Conservation (phyloP, 2,888 invertebrate genomes). For the Fragum whitleyi region DNA sequence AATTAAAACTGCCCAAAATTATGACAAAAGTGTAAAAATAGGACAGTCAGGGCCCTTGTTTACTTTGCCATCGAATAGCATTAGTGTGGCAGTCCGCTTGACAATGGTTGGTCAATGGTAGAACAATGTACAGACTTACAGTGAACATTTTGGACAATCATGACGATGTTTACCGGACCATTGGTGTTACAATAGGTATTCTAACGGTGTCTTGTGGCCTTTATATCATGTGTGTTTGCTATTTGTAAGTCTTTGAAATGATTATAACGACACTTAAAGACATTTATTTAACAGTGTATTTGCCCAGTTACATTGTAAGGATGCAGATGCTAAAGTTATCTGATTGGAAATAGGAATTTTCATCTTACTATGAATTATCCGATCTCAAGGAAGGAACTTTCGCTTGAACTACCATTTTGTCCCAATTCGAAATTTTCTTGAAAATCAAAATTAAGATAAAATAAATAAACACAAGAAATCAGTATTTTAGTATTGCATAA, state of each 20-base stretch:
- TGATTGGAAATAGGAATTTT: too few relatives aligned
- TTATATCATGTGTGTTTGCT: neutral
- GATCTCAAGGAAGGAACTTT: too few relatives aligned
- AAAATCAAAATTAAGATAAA: too few relatives aligned
- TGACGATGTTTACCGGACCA: constrained; percentile 7
- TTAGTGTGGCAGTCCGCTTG: constrained; percentile 1
- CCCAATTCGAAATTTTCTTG: too few relatives aligned
- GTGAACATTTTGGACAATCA: constrained; percentile 1
- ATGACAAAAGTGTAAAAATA: constrained; percentile 25
- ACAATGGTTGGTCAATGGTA: constrained; percentile 13
- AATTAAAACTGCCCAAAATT: constrained; percentile 29
- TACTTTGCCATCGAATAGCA: constrained; percentile 19
- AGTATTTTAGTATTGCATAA: too few relatives aligned
- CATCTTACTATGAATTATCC: too few relatives aligned
- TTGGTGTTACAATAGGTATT: constrained; percentile 6
- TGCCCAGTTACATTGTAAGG: too few relatives aligned
- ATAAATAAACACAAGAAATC: too few relatives aligned
- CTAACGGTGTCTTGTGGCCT: constrained; percentile 18
- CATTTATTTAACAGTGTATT: neutral
- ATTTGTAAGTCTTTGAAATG: neutral
- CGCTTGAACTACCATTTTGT: too few relatives aligned
- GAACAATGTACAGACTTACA: neutral
- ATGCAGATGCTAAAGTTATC: too few relatives aligned
- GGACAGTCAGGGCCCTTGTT: constrained; percentile 4
- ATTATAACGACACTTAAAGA: neutral